Evolutionary conservation across 2,797 vertebrate genomes (phyloP).

Genomic region (Chelon labrosus): DNA sequence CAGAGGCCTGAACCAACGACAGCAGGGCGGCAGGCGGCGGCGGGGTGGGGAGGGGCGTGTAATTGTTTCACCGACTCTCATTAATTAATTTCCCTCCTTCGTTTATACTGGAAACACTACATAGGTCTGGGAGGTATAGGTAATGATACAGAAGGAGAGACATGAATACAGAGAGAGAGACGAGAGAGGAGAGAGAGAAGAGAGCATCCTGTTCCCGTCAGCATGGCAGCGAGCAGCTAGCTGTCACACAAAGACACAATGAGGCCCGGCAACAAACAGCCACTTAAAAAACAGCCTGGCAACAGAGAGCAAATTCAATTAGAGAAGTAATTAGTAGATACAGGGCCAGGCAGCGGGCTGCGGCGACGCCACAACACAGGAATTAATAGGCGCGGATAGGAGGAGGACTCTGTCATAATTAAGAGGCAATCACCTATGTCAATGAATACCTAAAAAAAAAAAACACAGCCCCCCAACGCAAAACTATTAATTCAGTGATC

Average conservation of each 20-base stretch:
- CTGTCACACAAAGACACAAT: slow-evolving; percentile 98
- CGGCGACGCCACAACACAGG: slow-evolving; percentile 96
- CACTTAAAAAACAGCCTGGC: slow-evolving; percentile 98
- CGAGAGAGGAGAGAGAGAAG: slow-evolving; percentile 18
- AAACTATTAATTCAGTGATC: slow-evolving; percentile 99
- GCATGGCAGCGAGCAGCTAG: slow-evolving; percentile 67
- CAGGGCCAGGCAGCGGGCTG: slow-evolving; percentile 98
- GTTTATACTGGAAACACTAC: slow-evolving; percentile 68
- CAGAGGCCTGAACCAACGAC: slow-evolving; percentile 62
- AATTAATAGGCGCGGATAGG: slow-evolving; percentile 99
- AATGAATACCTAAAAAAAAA: slow-evolving; percentile 94
- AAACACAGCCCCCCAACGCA: slow-evolving; percentile 83
- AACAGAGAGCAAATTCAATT: slow-evolving; percentile 99
- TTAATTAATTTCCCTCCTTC: slow-evolving; percentile 95
- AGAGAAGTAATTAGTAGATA: slow-evolving; percentile 99
- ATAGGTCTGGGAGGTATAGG: slow-evolving; percentile 77
- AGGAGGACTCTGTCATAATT: slow-evolving; percentile 97
- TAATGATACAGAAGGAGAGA: slow-evolving; percentile 67
- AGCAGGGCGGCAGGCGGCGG: slow-evolving; percentile 40
- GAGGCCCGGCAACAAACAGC: slow-evolving; percentile 98
- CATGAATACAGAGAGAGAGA: slow-evolving; percentile 55
- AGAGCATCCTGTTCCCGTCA: slow-evolving; percentile 66
- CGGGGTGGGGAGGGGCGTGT: slow-evolving; percentile 56
- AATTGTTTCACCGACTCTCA: slow-evolving; percentile 95
- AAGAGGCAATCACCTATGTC: slow-evolving; percentile 99